phyloP scores from a whole-genome alignment of 2,797 vertebrate genomes.

The Pangasius macronema region DNA sequence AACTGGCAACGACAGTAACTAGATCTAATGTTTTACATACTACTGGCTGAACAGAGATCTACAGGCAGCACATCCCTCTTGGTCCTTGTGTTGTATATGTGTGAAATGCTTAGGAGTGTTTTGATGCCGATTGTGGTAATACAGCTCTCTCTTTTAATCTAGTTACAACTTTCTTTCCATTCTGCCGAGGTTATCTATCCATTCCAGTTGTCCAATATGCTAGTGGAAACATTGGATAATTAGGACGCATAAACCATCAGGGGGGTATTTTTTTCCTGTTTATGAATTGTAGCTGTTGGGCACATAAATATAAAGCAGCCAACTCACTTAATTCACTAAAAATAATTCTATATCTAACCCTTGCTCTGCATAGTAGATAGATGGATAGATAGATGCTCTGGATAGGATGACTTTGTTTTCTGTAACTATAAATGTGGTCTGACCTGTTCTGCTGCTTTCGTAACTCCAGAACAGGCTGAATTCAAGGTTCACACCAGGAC shows the following conservation, averaged over 20 bases:
- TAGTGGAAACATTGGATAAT: neutral
- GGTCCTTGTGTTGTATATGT: neutral
- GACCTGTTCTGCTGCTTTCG: constrained; percentile 3
- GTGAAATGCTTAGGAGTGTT: neutral
- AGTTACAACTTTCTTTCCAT: neutral
- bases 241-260: neutral
- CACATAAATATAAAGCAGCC: neutral
- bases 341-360: neutral
- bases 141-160: neutral
- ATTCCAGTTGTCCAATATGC: neutral
- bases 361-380: neutral
- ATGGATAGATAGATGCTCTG: no score
- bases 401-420: neutral
- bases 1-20: neutral
- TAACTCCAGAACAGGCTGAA: neutral
- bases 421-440: neutral
- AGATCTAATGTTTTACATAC: neutral
- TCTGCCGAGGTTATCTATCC: neutral
- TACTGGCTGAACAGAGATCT: neutral
- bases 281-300: neutral
- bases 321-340: neutral
- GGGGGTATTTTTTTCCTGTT: neutral
- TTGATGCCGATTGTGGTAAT: neutral
- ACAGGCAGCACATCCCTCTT: neutral
- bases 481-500: neutral